Conservation (phyloP, 2,888 invertebrate species). For the Lordiphosa andalusiaca region DNA sequence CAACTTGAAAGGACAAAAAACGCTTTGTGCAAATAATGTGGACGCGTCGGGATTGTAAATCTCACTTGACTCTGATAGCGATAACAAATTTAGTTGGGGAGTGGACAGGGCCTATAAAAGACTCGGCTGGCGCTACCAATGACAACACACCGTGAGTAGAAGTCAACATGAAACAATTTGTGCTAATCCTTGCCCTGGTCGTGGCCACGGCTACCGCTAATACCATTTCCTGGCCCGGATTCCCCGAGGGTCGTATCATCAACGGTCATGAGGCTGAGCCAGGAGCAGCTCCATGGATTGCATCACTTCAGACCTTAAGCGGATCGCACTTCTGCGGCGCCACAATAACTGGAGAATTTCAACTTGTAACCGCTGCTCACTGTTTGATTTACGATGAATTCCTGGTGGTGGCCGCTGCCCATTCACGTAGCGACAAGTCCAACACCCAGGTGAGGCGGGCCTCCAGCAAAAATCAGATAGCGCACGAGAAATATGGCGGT, state of each 20-base stretch:
- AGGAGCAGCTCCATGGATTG: constrained; percentile 80
- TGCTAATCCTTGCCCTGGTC: constrained; percentile 54
- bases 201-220: constrained; percentile 53
- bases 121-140: neutral
- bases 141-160: constrained; percentile 15
- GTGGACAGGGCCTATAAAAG: constrained; percentile 25
- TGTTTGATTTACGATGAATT: constrained; percentile 60
- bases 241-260: constrained; percentile 74
- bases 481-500: constrained; percentile 76
- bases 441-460: constrained; percentile 62
- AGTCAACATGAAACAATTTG: constrained; percentile 64
- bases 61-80: constrained; percentile 29
- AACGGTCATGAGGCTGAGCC: constrained; percentile 74
- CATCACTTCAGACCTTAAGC: constrained; percentile 66
- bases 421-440: constrained; percentile 58
- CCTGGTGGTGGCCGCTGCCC: constrained; percentile 78
- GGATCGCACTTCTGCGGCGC: constrained; percentile 79
- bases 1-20: constrained; percentile 7
- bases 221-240: constrained; percentile 48
- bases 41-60: constrained; percentile 46
- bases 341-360: constrained; percentile 56
- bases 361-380: constrained; percentile 79
- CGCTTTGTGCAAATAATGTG: constrained; percentile 4
- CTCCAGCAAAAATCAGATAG: constrained; percentile 37
- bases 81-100: constrained; percentile 25